Evolutionary conservation across 2,113 vertebrate species (phyloP).

Genomic region (Gracilinanus agilis): DNA sequence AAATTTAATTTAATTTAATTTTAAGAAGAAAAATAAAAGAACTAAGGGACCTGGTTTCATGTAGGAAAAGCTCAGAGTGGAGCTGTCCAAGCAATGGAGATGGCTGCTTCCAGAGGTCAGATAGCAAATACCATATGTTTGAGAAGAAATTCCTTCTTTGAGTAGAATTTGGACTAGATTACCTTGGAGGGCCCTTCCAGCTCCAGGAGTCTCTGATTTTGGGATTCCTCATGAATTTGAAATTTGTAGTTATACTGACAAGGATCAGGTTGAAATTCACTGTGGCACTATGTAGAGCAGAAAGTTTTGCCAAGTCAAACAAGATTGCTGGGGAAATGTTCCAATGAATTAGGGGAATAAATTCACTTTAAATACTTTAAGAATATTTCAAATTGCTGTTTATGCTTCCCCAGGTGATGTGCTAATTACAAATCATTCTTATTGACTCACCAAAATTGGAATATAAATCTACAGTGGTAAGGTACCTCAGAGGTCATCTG

Average conservation of each 20-base stretch:
- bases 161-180: neutral
- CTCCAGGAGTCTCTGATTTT: slow-evolving; percentile 41
- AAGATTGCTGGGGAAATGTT: neutral
- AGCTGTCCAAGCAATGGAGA: neutral
- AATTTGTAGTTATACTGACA: slow-evolving; percentile 58
- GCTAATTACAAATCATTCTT: slow-evolving; percentile 33
- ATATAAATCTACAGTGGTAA: neutral
- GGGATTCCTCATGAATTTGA: slow-evolving; percentile 21
- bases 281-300: slow-evolving; percentile 35
- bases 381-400: slow-evolving; percentile 11
- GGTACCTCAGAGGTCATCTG: neutral
- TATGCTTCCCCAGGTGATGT: slow-evolving; percentile 22
- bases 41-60: neutral
- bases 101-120: neutral
- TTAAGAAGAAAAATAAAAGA: too few relatives aligned
- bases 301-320: slow-evolving; percentile 52
- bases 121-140: neutral
- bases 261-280: slow-evolving; percentile 35
- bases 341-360: slow-evolving; percentile 28
- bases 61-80: neutral
- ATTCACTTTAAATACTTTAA: slow-evolving; percentile 43
- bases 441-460: slow-evolving; percentile 8
- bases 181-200: neutral
- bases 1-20: too few relatives aligned
- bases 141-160: neutral